These are phyloP conservation scores for Nasonovia ribisnigri DNA, from an alignment of 2,888 invertebrate genomes.

Conservation along the genomic window DNA sequence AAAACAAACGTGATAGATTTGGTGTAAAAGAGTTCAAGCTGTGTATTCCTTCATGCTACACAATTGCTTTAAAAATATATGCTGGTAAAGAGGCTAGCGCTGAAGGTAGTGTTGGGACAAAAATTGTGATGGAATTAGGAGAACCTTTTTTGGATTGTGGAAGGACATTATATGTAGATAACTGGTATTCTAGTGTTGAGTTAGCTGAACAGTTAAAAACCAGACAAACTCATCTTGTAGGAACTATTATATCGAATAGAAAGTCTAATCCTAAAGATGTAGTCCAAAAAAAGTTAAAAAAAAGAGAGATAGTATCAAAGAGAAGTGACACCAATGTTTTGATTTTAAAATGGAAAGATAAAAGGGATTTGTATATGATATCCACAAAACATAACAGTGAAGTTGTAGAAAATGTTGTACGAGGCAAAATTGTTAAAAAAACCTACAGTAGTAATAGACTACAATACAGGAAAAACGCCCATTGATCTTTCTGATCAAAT, in stretches of 20 bases:
- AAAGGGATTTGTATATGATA: slow-evolving; percentile 23
- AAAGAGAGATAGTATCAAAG: slow-evolving; percentile 22
- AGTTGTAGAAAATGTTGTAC: too few species aligned
- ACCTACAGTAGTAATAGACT: neutral
- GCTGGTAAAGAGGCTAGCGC: slow-evolving; percentile 26
- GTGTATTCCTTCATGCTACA: slow-evolving; percentile 34
- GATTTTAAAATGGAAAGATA: slow-evolving; percentile 35
- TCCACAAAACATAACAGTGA: slow-evolving; percentile 31
- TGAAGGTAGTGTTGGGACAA: slow-evolving; percentile 35
- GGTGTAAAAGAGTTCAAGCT: slow-evolving; percentile 34
- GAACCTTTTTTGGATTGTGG: slow-evolving; percentile 14
- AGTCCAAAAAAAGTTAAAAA: slow-evolving; percentile 33
- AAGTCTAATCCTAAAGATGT: slow-evolving; percentile 40
- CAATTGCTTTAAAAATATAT: slow-evolving; percentile 43
- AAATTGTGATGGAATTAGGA: slow-evolving; percentile 19
- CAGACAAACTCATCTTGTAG: slow-evolving; percentile 40
- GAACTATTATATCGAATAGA: slow-evolving; percentile 37
- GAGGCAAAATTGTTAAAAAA: too few species aligned
- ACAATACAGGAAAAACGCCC: slow-evolving; percentile 5
- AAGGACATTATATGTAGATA: slow-evolving; percentile 26
- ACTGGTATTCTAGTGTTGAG: slow-evolving; percentile 42
- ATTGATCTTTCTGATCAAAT: slow-evolving; percentile 44
- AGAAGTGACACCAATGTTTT: slow-evolving; percentile 11
- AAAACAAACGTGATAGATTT: slow-evolving; percentile 37
- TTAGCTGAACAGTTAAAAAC: slow-evolving; percentile 42